These are phyloP conservation scores for Ennomos quercinarius DNA, from an alignment of 2,888 invertebrate species.

Conservation along the genomic window DNA sequence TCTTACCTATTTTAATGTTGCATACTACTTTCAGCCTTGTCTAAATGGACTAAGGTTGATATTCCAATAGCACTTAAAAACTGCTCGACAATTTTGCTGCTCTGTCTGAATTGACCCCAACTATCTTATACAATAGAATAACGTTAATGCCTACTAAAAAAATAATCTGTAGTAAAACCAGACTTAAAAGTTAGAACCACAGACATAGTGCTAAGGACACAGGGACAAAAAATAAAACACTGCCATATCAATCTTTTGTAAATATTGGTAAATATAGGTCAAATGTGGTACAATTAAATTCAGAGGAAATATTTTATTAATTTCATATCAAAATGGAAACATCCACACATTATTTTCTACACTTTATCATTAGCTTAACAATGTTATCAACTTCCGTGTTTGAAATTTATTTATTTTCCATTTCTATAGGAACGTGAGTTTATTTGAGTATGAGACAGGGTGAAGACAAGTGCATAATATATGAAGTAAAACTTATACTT, in stretches of 20 bases:
- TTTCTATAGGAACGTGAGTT: slow-evolving; percentile 76
- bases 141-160: too few relatives aligned
- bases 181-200: too few relatives aligned
- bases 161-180: too few relatives aligned
- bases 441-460: slow-evolving; percentile 62
- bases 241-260: slow-evolving; percentile 81
- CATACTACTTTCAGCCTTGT: too few relatives aligned
- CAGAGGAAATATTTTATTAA: slow-evolving; percentile 82
- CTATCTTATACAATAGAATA: too few relatives aligned
- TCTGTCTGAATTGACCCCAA: too few relatives aligned
- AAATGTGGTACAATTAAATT: slow-evolving; percentile 85
- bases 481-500: slow-evolving; percentile 5
- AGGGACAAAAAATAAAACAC: slow-evolving; percentile 65
- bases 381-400: slow-evolving; percentile 30
- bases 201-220: too few relatives aligned
- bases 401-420: slow-evolving; percentile 55
- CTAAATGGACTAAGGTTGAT: too few relatives aligned
- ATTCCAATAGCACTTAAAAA: too few relatives aligned
- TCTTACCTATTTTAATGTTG: too few relatives aligned
- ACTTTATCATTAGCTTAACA: slow-evolving; percentile 71
- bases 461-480: slow-evolving; percentile 35
- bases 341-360: slow-evolving; percentile 82
- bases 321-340: slow-evolving; percentile 83
- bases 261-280: slow-evolving; percentile 85
- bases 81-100: too few relatives aligned